Evolutionary conservation across 2,113 vertebrate genomes (phyloP).

Genomic region (Peromyscus maniculatus): DNA sequence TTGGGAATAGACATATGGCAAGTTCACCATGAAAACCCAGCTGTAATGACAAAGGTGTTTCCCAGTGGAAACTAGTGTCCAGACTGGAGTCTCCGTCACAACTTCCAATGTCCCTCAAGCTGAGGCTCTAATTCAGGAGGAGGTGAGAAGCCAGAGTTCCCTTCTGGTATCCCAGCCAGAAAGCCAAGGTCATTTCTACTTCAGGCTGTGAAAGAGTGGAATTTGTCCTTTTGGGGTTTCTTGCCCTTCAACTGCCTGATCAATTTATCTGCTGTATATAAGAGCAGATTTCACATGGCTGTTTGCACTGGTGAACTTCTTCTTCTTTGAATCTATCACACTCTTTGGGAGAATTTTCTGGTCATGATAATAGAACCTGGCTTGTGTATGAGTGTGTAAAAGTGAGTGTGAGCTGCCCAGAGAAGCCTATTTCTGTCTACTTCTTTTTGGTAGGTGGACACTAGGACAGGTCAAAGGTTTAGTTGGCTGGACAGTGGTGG

Average conservation of each 20-base stretch:
- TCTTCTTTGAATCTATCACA: not conserved
- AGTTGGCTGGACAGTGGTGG: not conserved
- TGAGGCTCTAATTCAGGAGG: not conserved
- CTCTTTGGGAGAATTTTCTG: not conserved
- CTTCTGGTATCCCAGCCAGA: not conserved
- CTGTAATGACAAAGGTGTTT: not conserved
- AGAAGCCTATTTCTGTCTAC: no score
- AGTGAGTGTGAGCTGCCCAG: not conserved
- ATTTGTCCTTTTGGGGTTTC: not conserved
- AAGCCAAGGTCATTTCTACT: not conserved
- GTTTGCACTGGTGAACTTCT: not conserved
- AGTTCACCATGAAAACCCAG: not conserved
- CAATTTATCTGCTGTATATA: not conserved
- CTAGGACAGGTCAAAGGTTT: not conserved
- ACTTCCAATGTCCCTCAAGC: not conserved
- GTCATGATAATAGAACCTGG: not conserved
- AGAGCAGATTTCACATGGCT: not conserved
- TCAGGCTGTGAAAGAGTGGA: not conserved
- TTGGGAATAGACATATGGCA: not conserved
- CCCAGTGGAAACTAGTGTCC: not conserved
- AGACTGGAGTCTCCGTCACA: not conserved
- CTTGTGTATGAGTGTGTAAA: not conserved
- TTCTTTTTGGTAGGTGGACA: no score
- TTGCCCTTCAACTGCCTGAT: not conserved
- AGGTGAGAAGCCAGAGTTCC: not conserved